phyloP scores from a whole-genome alignment of 2,113 vertebrate genomes.

The Hyaena hyaena region DNA sequence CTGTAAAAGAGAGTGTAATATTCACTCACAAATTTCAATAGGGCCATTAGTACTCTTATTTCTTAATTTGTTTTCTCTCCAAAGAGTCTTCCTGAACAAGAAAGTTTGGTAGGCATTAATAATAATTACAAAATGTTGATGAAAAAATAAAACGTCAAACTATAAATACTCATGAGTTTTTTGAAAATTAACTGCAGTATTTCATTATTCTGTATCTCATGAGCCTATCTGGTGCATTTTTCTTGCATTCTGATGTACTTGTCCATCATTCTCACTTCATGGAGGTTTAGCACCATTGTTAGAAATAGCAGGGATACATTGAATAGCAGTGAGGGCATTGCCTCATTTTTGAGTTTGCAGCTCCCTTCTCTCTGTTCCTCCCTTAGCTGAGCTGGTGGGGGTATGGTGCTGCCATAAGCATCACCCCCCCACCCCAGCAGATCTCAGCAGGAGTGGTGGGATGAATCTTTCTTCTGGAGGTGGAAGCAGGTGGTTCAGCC shows the following conservation, averaged over 20 bases:
- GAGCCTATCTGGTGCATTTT: background rate
- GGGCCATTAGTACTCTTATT: background rate
- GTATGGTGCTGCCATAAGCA: background rate
- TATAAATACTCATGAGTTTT: background rate
- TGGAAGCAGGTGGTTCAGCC: background rate
- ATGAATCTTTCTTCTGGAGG: background rate
- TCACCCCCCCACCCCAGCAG: background rate
- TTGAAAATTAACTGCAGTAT: background rate
- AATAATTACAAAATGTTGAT: background rate
- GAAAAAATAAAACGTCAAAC: background rate
- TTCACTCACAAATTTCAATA: background rate
- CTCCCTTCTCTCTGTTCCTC: background rate
- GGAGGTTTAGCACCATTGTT: background rate
- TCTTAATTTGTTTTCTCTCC: background rate
- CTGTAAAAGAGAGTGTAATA: background rate
- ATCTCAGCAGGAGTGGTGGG: background rate
- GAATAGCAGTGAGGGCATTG: background rate
- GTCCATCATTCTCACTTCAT: background rate
- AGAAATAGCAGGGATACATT: slow-evolving; percentile 6
- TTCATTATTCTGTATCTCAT: background rate
- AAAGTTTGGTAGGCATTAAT: background rate
- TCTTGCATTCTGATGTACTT: background rate
- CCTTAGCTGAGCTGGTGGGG: background rate
- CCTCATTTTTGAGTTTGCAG: background rate
- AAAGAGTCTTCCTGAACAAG: background rate